phyloP scores from a whole-genome alignment of 2,113 vertebrate species.

The Alouatta palliata region DNA sequence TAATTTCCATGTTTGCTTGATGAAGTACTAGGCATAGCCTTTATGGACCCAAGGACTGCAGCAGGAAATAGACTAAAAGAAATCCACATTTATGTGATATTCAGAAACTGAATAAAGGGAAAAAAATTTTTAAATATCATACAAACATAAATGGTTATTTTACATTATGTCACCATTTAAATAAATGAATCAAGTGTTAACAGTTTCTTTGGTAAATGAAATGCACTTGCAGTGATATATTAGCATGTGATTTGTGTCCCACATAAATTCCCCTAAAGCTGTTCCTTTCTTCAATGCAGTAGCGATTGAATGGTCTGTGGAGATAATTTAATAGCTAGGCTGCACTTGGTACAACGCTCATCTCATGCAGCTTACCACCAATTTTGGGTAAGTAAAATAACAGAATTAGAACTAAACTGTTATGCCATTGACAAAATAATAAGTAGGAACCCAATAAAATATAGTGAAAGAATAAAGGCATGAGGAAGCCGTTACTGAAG shows the following conservation, averaged over 20 bases:
- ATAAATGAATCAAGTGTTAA: not conserved
- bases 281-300: not conserved
- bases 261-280: not conserved
- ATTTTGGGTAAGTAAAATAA: slow-evolving; percentile 49
- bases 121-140: not conserved
- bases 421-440: slow-evolving; percentile 64
- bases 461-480: slow-evolving; percentile 30
- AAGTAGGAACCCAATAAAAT: slow-evolving; percentile 52
- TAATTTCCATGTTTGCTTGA: not conserved
- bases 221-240: not conserved
- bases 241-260: not conserved
- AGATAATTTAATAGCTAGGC: not conserved
- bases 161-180: not conserved
- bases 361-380: slow-evolving; percentile 4
- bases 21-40: not conserved
- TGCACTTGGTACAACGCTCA: not conserved
- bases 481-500: not conserved
- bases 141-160: not conserved
- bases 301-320: not conserved
- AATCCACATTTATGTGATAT: not conserved
- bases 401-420: slow-evolving; percentile 58
- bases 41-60: not conserved
- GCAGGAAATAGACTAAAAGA: not conserved
- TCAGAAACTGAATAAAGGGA: not conserved
- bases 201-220: not conserved